Conservation (phyloP, 2,113 vertebrate species). For the Neogale vison region DNA sequence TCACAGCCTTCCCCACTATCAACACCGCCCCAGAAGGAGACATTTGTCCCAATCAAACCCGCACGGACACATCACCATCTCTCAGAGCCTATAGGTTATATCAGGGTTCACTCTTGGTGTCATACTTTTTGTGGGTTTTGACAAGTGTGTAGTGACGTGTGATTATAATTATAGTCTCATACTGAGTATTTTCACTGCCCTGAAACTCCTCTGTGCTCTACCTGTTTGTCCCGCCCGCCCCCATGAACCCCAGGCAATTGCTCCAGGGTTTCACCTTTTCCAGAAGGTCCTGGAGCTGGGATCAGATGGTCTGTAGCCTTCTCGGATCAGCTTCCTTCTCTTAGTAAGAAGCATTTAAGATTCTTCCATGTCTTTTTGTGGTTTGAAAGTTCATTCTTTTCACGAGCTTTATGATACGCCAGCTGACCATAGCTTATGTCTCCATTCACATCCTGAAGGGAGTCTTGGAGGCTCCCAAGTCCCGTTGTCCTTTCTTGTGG, state of each 20-base stretch:
- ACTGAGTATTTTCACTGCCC: too few species aligned
- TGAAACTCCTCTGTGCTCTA: background rate
- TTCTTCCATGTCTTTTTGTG: background rate
- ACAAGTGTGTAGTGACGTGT: background rate
- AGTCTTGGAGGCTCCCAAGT: background rate
- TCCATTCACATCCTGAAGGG: background rate
- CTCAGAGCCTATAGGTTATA: background rate
- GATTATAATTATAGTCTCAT: rapidly evolving
- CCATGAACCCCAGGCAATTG: background rate
- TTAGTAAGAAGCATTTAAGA: background rate
- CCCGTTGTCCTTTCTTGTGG: background rate
- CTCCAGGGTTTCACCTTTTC: background rate
- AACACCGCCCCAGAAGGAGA: too few species aligned
- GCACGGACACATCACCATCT: rapidly evolving
- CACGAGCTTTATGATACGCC: rapidly evolving
- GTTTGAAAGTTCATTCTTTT: background rate
- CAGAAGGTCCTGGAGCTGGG: background rate
- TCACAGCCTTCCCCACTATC: background rate
- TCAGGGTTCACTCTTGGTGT: rapidly evolving
- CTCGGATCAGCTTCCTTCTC: background rate
- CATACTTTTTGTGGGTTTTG: background rate
- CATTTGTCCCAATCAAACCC: background rate
- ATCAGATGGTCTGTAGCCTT: background rate
- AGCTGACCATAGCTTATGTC: too few species aligned
- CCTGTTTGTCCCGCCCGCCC: rapidly evolving